Conservation (phyloP, 2,797 vertebrate species). For the Coregonus suidteri region DNA sequence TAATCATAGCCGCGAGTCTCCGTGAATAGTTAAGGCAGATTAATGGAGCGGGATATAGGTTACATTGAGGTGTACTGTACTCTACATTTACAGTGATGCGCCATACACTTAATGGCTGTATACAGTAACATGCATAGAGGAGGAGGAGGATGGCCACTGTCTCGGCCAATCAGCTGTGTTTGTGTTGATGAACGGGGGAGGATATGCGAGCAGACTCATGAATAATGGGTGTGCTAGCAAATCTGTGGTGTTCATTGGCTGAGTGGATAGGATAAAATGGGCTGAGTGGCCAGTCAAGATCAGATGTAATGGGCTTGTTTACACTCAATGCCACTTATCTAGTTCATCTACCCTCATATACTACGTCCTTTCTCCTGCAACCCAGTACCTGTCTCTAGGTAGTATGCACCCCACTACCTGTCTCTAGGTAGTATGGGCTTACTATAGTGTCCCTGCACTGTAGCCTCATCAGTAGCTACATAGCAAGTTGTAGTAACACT, state of each 20-base stretch:
- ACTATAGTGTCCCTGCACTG: slow-evolving; percentile 17
- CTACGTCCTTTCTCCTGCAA: slow-evolving; percentile 48
- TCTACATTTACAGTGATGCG: background rate
- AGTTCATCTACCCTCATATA: slow-evolving; percentile 22
- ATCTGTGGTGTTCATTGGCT: background rate
- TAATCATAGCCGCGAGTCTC: too few species aligned
- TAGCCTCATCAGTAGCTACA: background rate
- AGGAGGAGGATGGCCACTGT: background rate
- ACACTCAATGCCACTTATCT: background rate
- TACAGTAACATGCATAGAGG: background rate
- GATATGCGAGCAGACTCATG: background rate
- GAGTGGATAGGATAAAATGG: background rate
- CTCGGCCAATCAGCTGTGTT: background rate
- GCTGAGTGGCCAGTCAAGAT: background rate
- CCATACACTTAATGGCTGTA: background rate
- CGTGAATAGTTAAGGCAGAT: too few species aligned
- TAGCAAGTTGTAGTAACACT: too few species aligned
- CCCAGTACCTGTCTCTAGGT: too few species aligned
- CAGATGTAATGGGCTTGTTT: background rate
- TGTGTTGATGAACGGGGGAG: background rate
- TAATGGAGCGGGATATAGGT: background rate
- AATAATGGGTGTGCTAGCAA: background rate
- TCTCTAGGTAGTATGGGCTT: too few species aligned
- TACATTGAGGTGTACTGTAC: background rate
- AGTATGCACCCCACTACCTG: too few species aligned